Evolutionary conservation across 2,113 vertebrate species (phyloP).

Genomic region (Stigmatopora nigra): DNA sequence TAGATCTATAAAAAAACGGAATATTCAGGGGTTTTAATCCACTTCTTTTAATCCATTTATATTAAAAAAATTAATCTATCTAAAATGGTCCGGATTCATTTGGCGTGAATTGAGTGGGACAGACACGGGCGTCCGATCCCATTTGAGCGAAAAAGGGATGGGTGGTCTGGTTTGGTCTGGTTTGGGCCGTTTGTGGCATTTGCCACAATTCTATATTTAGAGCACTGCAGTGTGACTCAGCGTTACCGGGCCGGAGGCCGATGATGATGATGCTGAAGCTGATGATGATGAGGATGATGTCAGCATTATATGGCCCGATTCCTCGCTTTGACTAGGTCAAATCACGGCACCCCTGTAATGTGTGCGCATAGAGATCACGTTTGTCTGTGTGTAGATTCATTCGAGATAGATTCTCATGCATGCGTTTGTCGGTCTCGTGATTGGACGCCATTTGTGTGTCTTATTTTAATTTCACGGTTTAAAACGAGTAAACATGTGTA

Average conservation of each 20-base stretch:
- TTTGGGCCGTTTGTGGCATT: constrained; percentile 14
- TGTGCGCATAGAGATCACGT: not conserved
- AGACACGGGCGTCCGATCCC: too few relatives aligned
- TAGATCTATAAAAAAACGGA: too few relatives aligned
- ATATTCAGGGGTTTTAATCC: too few relatives aligned
- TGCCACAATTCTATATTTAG: constrained; percentile 65
- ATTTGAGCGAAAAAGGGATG: too few relatives aligned
- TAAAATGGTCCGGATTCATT: too few relatives aligned
- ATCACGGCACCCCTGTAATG: not conserved
- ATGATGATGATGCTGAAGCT: constrained; percentile 24
- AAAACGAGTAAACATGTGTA: too few relatives aligned
- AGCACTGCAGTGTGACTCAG: constrained; percentile 67
- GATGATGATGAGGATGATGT: constrained; percentile 7
- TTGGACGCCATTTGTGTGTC: not conserved
- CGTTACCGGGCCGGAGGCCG: constrained; percentile 32
- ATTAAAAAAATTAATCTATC: too few relatives aligned
- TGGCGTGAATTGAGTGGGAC: too few relatives aligned
- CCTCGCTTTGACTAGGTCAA: not conserved
- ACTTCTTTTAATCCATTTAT: too few relatives aligned
- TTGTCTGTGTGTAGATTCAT: not conserved
- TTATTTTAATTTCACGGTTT: too few relatives aligned
- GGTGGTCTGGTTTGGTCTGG: too few relatives aligned
- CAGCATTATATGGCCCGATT: not conserved
- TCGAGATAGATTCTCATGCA: too few relatives aligned
- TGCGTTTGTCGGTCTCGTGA: not conserved